Evolutionary conservation across 92 coral and sea anemone genomes (phyloP), one percentile per base, ranked within the genome.

Genomic region (Umimayanthus kanabou): DNA sequence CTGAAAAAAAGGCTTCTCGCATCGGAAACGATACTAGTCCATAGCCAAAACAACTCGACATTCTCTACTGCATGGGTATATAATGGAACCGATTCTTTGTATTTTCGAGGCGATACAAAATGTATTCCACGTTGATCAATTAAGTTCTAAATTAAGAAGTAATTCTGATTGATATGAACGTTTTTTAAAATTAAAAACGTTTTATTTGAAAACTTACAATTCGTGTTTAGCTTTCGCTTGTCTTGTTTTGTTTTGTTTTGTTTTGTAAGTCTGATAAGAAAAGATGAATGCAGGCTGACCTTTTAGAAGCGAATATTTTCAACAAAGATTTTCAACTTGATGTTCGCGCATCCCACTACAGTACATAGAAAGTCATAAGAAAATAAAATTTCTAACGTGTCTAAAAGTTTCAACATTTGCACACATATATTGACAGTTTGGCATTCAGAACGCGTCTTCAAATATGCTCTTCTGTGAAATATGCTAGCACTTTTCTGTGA

Each of bases 51-150:
- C 69, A 23, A 23, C 26, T 53, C 58, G 6, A 61, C 25, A 61
- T 5, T 61, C 22, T 61, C 69, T 25, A 18, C 26, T 18, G n/a
- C n/a, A n/a, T n/a, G 9, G 69, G 69, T 23, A 61, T 23, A 61
- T 61, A 20, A 61, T 22, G 69, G 69, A 61, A 61, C 26, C 25
- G 69, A 61, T 23, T 61, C 69, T 61, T 61, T 61, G 77, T 73
- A 33, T 73, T 30, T 73, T 5, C 22, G 22, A 73, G 42, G 77
- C 9, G 77, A 30, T 37, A 73, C 47, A 73, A 73, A 73, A 73
- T 73, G 77, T 22, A 30, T 73, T 73, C 42, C 42, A 39, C 39
- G 43, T 73, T 73, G 77, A 33, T 73, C 77, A 73, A 73, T 73
- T 73, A 73, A 73, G 42, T 73, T 28, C 45, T 73, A 73, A 28